Evolutionary conservation across 1,140 invertebrate genomes (phyloP).

Genomic region (Odontomachus brunneus): DNA sequence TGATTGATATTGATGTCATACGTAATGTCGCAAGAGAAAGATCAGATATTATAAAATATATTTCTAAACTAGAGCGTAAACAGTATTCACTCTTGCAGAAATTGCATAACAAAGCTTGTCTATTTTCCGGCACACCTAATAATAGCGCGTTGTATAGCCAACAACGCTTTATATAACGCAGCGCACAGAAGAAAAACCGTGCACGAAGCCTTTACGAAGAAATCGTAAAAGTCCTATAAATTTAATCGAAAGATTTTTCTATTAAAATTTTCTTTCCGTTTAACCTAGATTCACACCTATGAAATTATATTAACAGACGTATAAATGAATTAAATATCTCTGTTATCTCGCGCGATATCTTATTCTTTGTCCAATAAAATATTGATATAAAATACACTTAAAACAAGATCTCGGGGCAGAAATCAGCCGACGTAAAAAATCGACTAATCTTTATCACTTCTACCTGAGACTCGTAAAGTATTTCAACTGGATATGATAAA

Average conservation of each 20-base stretch:
- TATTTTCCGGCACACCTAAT: slow-evolving; percentile 10
- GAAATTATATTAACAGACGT: no score
- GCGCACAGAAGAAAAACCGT: background rate
- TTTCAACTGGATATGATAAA: no score
- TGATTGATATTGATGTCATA: no score
- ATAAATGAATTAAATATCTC: no score
- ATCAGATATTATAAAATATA: background rate
- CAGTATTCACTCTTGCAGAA: slow-evolving; percentile 2
- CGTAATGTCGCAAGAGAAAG: background rate
- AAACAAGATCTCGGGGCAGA: no score
- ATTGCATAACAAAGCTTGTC: background rate
- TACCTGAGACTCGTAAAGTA: no score
- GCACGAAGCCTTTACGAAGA: background rate
- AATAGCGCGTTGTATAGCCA: background rate
- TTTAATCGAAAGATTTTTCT: slow-evolving; percentile 10
- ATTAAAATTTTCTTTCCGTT: background rate
- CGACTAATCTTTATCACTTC: no score
- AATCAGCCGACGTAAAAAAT: no score
- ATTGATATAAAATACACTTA: no score
- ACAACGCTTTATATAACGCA: background rate
- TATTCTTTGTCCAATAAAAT: no score
- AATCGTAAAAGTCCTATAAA: slow-evolving; percentile 15
- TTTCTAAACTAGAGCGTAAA: background rate
- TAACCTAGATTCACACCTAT: no score
- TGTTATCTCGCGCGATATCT: no score